Evolutionary conservation across 35 echinoderm and acorn worm species (phyloP).

Genomic region (Patiria miniata): DNA sequence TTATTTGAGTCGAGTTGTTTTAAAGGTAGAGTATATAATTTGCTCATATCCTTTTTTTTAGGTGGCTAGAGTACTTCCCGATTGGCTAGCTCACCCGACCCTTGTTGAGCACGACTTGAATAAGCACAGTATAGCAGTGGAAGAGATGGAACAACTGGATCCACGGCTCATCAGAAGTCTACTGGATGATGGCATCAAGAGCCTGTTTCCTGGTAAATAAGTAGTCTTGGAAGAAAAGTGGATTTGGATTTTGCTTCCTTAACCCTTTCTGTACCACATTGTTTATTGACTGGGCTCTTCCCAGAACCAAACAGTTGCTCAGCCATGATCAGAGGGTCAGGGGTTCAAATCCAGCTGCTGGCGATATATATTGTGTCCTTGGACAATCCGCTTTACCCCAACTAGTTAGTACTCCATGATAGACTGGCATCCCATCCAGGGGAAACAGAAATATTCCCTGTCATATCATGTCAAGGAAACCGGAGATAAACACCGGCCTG

Average conservation of each 20-base stretch:
- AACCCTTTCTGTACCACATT: neutral
- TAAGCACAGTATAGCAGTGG: slow-evolving; percentile 43
- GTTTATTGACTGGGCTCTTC: no score
- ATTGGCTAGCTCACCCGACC: slow-evolving; percentile 80
- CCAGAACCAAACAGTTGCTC: neutral
- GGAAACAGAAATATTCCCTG: no score
- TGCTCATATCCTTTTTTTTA: slow-evolving; percentile 18
- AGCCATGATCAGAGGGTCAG: neutral
- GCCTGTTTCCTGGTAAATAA: slow-evolving; percentile 83
- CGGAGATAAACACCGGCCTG: no score
- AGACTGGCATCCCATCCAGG: no score
- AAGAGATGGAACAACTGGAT: slow-evolving; percentile 51
- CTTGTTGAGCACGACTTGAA: slow-evolving; percentile 69
- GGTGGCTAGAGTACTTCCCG: slow-evolving; percentile 75
- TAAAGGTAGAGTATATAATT: neutral
- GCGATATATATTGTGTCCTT: neutral
- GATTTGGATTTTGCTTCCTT: neutral
- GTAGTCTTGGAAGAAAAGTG: neutral
- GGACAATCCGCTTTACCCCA: no score
- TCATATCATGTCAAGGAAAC: no score
- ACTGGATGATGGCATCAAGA: slow-evolving; percentile 41
- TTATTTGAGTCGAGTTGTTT: neutral
- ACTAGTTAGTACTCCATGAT: no score
- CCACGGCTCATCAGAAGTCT: slow-evolving; percentile 56
- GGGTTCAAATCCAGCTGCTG: no score